Evolutionary conservation across 2,888 invertebrate genomes (phyloP), one percentile per base, ranked within the genome.

Genomic region (Endomychus coccineus): DNA sequence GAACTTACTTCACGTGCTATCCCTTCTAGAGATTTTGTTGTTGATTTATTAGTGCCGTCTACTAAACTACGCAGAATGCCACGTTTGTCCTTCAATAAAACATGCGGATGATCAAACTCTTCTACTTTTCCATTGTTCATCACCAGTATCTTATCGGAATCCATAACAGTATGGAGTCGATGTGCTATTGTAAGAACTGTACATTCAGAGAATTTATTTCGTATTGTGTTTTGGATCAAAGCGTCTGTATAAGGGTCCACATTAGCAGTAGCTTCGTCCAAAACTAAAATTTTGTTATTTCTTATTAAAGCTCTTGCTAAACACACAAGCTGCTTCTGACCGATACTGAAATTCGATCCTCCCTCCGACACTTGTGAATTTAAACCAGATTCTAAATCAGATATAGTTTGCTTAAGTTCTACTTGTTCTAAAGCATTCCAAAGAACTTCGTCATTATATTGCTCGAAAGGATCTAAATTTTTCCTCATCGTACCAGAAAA

Each of bases 101-200:
- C 69, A 55, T 74, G 75, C 0, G 91, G 88, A 51, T 80, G 78
- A 3, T 81, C 87, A 16, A 80, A 75, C 61, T 91, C 89, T 6
- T 76, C 74, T 55, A 81, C 73, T 25, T 32, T 77, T 0, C 90
- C 90, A 22, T 80, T 79, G 56, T 85, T 83, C 75, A 90, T 78
- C n/a, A 89, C 87, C 46, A 89, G 60, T 36, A 89, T 80, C 64
- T 79, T 77, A 67, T 88, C 85, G 0, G 83, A 85, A 65, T 90
- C 88, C 81, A 90, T 87, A 32, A 90, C 83, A 0, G 89, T 90
- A 55, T 89, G 79, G 6, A 91, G 71, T 19, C 89, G 73, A 65
- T 90, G 89, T 12, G 89, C 89, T 29, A 90, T 85, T 1, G 88
- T 89, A 27, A 90, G 71, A 15, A 90, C 87, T 0, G 88, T 86